Base-by-base conservation (phyloP, 30 jellyfish, hydroid and myxozoan species). In the Cassiopea andromeda region DNA sequence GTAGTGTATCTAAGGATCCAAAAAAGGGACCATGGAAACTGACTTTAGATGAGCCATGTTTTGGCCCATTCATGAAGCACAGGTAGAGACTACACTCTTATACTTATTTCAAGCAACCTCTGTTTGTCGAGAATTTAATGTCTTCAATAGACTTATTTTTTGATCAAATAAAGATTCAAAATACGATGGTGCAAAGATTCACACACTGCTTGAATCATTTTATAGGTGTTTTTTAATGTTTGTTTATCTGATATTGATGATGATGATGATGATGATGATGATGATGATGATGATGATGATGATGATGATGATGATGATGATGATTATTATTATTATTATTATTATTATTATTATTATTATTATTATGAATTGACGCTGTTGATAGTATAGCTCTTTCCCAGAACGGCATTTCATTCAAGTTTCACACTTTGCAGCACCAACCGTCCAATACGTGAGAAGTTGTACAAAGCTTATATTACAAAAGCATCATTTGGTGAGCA, bases 1-100 rank as follows among this genome's bases (percentile, higher is more conserved):
- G n/a, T 54, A 90, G 97, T 48, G 50, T 61, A 16, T 19, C 87
- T 2, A 82, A 74, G 1, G 88, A 90, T 66, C 78, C 83, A n/a
- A 58, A 83, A 61, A 75, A 90, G 54, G 98, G 98, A 4, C 98
- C 98, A 7, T 92, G 98, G 98, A 92, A 88, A 59, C 80, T 92
- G 4, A 77, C 96, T 12, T 94, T 92, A n/a, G 98, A 92, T 75
- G 74, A 64, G 87, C 94, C 93, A 7, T 92, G 95, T 69, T 92
- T 18, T 82, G 96, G 49, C 27, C 94, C 98, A 0, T 82, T 92
- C 85, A 92, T 92, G 98, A 92, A 87, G 48, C 96, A 87, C 94
- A 92, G 98, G 98, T 87, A 69, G 3, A 57, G n/a, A 9, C n/a
- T 2, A 19, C 18, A 1, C 47, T 27, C 38, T 2, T 72, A 13